Evolutionary conservation across 2,113 vertebrate genomes (phyloP).

Genomic region (Dascyllus trimaculatus): DNA sequence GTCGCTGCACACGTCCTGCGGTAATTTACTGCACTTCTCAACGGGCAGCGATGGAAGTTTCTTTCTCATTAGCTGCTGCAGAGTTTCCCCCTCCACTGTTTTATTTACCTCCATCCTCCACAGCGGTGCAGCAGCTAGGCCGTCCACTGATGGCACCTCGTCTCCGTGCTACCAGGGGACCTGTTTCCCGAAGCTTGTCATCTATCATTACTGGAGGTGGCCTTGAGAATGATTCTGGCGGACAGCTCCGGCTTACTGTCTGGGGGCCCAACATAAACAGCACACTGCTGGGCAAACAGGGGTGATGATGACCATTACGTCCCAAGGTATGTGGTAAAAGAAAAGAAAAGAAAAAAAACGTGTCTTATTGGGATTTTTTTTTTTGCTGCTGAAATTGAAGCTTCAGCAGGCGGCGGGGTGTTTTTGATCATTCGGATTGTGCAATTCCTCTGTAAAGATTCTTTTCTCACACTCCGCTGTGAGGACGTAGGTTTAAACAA

Average conservation of each 20-base stretch:
- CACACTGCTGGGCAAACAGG: constrained; percentile 60
- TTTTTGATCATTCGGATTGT: constrained; percentile 28
- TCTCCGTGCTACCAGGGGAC: constrained; percentile 49
- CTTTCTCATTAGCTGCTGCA: constrained; percentile 46
- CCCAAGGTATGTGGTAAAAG: constrained; percentile 32
- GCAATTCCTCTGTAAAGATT: neutral
- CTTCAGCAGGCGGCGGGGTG: neutral
- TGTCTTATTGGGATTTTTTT: neutral
- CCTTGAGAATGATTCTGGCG: constrained; percentile 69
- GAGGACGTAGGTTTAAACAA: constrained; percentile 30
- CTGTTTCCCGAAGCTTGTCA: constrained; percentile 73
- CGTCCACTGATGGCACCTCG: constrained; percentile 48
- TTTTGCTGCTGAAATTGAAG: constrained; percentile 3
- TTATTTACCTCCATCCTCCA: constrained; percentile 26
- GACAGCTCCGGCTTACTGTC: constrained; percentile 68
- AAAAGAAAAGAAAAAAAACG: neutral
- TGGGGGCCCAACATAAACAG: constrained; percentile 64
- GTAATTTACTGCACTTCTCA: constrained; percentile 53
- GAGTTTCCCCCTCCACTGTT: constrained; percentile 26
- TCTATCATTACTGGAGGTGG: constrained; percentile 72
- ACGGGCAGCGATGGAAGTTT: constrained; percentile 28
- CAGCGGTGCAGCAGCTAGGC: constrained; percentile 23
- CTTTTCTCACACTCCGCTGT: constrained; percentile 5
- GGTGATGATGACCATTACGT: constrained; percentile 67
- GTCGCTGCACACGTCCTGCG: constrained; percentile 3